Evolutionary conservation across 2,888 invertebrate species (phyloP).

Genomic region (Halictus ligatus): DNA sequence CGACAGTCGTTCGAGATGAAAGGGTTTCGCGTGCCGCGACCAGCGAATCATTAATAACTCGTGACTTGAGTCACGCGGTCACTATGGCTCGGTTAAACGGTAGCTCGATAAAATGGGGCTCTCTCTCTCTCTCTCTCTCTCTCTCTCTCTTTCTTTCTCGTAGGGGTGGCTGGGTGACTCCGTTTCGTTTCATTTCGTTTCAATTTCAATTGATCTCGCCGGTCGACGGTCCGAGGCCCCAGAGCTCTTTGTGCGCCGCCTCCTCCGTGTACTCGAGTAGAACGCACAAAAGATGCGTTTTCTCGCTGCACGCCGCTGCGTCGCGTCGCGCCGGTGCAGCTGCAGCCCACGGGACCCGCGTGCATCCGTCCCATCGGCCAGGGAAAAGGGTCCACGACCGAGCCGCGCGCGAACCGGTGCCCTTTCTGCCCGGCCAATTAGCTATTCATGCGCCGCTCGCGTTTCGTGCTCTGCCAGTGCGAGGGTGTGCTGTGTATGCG

Average conservation of each 20-base stretch:
- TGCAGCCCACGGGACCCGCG: slow-evolving; percentile 47
- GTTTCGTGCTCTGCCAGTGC: slow-evolving; percentile 23
- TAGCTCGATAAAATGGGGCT: background rate
- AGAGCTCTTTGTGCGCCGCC: slow-evolving; percentile 55
- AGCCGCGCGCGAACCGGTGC: slow-evolving; percentile 40
- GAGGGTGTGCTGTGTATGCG: slow-evolving; percentile 29
- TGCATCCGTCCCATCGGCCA: slow-evolving; percentile 33
- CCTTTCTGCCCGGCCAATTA: slow-evolving; percentile 53
- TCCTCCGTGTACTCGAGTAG: slow-evolving; percentile 46
- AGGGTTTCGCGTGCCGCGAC: slow-evolving; percentile 46
- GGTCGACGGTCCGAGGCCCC: slow-evolving; percentile 13
- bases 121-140: too few relatives aligned
- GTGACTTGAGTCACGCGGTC: slow-evolving; percentile 41
- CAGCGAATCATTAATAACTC: slow-evolving; percentile 60
- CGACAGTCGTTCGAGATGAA: slow-evolving; percentile 32
- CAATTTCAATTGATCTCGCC: slow-evolving; percentile 63
- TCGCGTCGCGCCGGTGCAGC: background rate
- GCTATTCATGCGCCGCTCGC: slow-evolving; percentile 45
- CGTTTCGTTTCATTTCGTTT: slow-evolving; percentile 68
- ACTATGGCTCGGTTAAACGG: slow-evolving; percentile 49
- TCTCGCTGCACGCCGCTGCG: slow-evolving; percentile 50
- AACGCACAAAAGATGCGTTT: slow-evolving; percentile 67
- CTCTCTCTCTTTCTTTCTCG: background rate
- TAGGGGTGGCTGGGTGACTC: slow-evolving; percentile 39
- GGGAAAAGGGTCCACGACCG: slow-evolving; percentile 36